Base-by-base conservation (phyloP, 2,888 invertebrate genomes). In the Thecocarcelia acutangulata region DNA sequence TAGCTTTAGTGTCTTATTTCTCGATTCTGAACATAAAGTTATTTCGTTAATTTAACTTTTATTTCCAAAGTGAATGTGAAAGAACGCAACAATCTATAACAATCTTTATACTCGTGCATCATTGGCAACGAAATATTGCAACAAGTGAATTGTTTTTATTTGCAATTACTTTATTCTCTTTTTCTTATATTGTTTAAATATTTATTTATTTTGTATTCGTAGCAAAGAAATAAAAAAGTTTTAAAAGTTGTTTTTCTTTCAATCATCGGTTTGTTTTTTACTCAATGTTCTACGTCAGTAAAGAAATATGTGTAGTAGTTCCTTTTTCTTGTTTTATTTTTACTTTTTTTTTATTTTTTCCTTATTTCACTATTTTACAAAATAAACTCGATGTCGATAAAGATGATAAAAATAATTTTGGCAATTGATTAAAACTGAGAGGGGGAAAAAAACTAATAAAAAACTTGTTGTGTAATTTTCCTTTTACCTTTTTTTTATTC, bases 31-130 rank as follows among this genome's bases (percentile, higher is more conserved):
- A 40, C 15, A 58, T 3, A 58, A 58, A 58, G 21, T 48, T 37
- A 58, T 58, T 70, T 48, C 15, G n/a, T 70, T 58, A 58, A 70
- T 48, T 58, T 33, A 24, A 46, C 2, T 58, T 74, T 56, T 74
- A n/a, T 40, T 48, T 33, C 0, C 48, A 33, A 33, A 33, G 12
- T n/a, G 5, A 19, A 40, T 13, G 12, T 12, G 1, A 33, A 33
- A 9, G 33, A 6, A 9, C 33, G 9, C 4, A 3, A 33, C 33
- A 33, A 21, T 50, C 19, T 33, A 13, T 13, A 28, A 1, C 19
- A 15, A 42, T 13, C 15, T 17, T 15, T 59, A 3, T 33, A 9
- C 9, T 8, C 2, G 44, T 50, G 13, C 46, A 46, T 48, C 37
- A 46, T 37, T 64, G 48, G 17, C 19, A 48, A n/a, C 11, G 19